Evolutionary conservation across 1,140 invertebrate species (phyloP).

Genomic region (Elysia chlorotica): DNA sequence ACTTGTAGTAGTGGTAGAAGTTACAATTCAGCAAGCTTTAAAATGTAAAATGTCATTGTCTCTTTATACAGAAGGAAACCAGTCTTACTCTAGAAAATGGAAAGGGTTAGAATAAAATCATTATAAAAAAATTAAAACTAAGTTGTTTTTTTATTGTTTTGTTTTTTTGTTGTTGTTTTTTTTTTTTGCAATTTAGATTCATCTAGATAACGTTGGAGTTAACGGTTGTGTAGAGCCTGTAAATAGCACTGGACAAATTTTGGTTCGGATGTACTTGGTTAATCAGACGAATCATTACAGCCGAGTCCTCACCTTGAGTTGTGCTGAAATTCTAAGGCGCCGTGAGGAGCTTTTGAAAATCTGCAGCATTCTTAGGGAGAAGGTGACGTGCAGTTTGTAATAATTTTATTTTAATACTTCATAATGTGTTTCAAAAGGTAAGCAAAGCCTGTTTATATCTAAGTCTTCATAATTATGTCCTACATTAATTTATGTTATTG

Average conservation of each 20-base stretch:
- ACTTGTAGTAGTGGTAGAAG: no score
- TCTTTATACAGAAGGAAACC: no score
- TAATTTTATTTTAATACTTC: no score
- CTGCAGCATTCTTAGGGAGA: not conserved
- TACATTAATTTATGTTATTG: no score
- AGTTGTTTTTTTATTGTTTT: not conserved
- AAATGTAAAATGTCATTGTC: no score
- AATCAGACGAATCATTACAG: slow-evolving; percentile 41
- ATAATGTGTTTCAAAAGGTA: no score
- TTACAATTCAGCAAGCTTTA: no score
- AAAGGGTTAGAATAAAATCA: not conserved
- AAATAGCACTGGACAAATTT: slow-evolving; percentile 34
- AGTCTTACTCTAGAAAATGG: slow-evolving; percentile 22
- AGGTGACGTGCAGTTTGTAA: no score
- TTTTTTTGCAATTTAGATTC: not conserved
- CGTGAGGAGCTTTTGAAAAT: slow-evolving; percentile 20
- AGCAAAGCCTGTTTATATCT: no score
- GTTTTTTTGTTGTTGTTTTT: not conserved
- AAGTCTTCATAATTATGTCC: no score
- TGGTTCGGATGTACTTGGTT: slow-evolving; percentile 41
- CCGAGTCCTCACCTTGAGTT: slow-evolving; percentile 28
- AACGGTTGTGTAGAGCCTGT: no score
- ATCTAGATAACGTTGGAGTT: not conserved
- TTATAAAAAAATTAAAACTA: not conserved
- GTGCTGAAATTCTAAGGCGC: slow-evolving; percentile 37